Conservation (phyloP, 2,113 vertebrate genomes). For the Indri indri region DNA sequence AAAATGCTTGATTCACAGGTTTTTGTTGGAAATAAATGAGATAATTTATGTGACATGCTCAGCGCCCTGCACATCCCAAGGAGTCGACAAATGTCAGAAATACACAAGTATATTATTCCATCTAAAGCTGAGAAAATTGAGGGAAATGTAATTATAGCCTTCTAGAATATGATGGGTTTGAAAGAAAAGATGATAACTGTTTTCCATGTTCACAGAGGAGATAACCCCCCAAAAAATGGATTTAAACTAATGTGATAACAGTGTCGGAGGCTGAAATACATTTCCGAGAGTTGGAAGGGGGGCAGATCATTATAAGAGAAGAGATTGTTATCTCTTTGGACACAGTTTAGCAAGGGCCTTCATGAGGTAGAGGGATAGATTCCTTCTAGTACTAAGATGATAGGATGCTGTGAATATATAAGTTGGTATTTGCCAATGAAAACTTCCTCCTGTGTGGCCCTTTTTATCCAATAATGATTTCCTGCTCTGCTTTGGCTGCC, state of each 20-base stretch:
- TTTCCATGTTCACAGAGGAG: slow-evolving; percentile 55
- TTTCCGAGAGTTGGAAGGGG: background rate
- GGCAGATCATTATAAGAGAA: background rate
- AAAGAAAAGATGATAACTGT: slow-evolving; percentile 70
- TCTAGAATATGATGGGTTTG: slow-evolving; percentile 21
- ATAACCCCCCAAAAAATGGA: background rate
- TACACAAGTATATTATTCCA: background rate
- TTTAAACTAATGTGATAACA: slow-evolving; percentile 28
- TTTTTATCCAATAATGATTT: slow-evolving; percentile 77
- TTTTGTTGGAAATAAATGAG: background rate
- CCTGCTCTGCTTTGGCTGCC: slow-evolving; percentile 64
- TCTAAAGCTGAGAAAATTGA: slow-evolving; percentile 36
- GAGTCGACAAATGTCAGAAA: slow-evolving; percentile 24
- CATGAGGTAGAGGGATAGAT: background rate
- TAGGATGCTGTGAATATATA: slow-evolving; percentile 53
- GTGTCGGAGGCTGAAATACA: background rate
- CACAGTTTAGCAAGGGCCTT: background rate
- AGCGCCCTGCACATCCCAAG: background rate
- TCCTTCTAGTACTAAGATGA: slow-evolving; percentile 18
- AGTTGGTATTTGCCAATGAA: slow-evolving; percentile 70
- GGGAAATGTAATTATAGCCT: slow-evolving; percentile 62
- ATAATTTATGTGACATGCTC: background rate
- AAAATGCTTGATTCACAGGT: background rate
- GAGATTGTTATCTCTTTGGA: slow-evolving; percentile 25
- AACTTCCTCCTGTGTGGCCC: slow-evolving; percentile 78